phyloP scores from a whole-genome alignment of 2,797 vertebrate genomes.

The Phoeniculus purpureus region DNA sequence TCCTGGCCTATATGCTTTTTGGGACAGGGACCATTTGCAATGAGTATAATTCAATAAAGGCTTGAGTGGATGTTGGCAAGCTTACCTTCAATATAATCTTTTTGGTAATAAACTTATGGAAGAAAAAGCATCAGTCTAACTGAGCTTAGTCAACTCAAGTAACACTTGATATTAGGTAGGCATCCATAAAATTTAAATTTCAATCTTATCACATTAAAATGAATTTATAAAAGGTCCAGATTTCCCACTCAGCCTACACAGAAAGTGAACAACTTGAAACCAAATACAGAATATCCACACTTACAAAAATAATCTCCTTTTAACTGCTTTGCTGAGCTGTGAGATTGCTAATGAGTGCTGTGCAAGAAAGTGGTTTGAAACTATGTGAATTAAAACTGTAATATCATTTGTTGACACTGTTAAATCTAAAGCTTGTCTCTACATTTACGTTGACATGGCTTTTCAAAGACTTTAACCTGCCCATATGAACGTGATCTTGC shows the following conservation, averaged over 20 bases:
- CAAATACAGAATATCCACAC: slow-evolving; percentile 17
- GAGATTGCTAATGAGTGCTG: neutral
- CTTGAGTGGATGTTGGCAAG: neutral
- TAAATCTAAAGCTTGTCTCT: neutral
- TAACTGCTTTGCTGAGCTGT: neutral
- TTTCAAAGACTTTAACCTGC: neutral
- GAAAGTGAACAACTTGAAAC: slow-evolving; percentile 8
- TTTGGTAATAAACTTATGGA: neutral
- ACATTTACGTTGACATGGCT: neutral
- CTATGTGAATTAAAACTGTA: neutral
- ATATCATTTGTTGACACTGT: neutral
- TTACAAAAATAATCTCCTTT: slow-evolving; percentile 4
- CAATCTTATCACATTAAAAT: neutral
- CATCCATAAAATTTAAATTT: neutral
- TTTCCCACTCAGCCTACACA: neutral
- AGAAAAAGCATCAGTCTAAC: neutral
- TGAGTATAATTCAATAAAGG: neutral
- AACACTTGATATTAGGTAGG: neutral
- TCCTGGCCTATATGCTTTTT: neutral
- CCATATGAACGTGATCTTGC: neutral
- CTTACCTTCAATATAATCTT: neutral
- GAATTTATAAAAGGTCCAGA: neutral
- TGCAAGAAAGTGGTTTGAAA: neutral
- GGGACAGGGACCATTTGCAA: neutral
- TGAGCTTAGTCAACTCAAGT: neutral